A percentile compares a stretch with the other conserved stretches of the same genome.
phyloP scores from a whole-genome alignment of 37 sponge, comb jelly and placozoan species.

The Ianthella basta region DNA sequence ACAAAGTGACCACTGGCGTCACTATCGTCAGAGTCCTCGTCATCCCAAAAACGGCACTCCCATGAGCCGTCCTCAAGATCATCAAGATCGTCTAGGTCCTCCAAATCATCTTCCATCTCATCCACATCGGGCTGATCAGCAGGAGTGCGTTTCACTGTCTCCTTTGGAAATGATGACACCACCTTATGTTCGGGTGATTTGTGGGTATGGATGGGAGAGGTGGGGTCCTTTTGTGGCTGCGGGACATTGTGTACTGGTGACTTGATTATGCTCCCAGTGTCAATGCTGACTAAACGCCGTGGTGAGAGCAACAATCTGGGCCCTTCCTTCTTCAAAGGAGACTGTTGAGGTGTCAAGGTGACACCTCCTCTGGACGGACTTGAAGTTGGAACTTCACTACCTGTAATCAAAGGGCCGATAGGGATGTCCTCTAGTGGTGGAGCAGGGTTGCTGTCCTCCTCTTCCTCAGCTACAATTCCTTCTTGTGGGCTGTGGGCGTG shows the following conservation, averaged over 20 bases:
- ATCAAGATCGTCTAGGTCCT: constrained; percentile 17
- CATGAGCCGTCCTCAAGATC: constrained; percentile 24
- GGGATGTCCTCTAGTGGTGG: too few species aligned
- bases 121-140: background rate
- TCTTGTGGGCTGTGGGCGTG: background rate
- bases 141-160: background rate
- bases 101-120: background rate
- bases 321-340: constrained; percentile 1
- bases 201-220: background rate
- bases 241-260: background rate
- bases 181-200: background rate
- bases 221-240: too few species aligned
- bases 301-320: background rate
- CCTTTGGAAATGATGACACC: background rate
- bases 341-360: too few species aligned
- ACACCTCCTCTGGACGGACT: too few species aligned
- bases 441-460: too few species aligned
- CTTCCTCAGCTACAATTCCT: too few species aligned
- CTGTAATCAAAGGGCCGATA: background rate
- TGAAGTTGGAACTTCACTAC: too few species aligned
- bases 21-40: constrained; percentile 20
- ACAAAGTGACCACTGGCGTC: constrained; percentile 21
- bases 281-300: background rate
- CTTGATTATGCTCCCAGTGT: background rate
- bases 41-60: constrained; percentile 17